A percentile compares a stretch with the other conserved stretches of the same genome.
Conservation (phyloP, 92 coral and sea anemone genomes). For the Pocillopora grandis region DNA sequence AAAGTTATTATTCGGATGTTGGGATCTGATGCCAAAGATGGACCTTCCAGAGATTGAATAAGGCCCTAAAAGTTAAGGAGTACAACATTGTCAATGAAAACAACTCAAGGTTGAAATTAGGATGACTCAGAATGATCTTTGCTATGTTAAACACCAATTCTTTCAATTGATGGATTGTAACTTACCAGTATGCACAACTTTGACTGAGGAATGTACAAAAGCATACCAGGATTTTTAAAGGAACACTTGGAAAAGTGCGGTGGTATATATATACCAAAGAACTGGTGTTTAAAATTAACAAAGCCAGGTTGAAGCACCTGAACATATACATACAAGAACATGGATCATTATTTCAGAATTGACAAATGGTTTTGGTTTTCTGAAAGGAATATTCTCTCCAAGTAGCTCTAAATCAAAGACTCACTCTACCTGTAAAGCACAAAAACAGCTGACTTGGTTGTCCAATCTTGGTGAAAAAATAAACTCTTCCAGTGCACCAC, state of each 20-base stretch:
- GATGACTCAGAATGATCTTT: too few relatives aligned
- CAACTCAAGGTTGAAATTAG: not conserved
- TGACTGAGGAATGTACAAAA: too few relatives aligned
- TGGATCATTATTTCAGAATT: not conserved
- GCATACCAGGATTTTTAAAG: too few relatives aligned
- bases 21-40: constrained; percentile 74
- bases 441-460: constrained; percentile 89
- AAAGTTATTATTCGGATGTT: constrained; percentile 87
- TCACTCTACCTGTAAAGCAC: constrained; percentile 77
- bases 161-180: too few relatives aligned
- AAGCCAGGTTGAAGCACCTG: too few relatives aligned
- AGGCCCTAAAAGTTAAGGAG: constrained; percentile 60
- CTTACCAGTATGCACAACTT: too few relatives aligned
- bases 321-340: too few relatives aligned
- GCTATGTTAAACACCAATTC: not conserved
- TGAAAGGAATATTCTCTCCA: too few relatives aligned
- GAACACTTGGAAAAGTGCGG: too few relatives aligned
- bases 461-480: constrained; percentile 97
- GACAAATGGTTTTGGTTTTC: not conserved
- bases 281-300: too few relatives aligned
- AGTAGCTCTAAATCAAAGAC: not conserved
- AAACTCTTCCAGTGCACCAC: constrained; percentile 94
- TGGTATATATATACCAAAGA: too few relatives aligned
- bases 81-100: not conserved
- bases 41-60: constrained; percentile 68